Percentiles rank a stretch among this genome's conserved stretches.
phyloP scores from a whole-genome alignment of 2,797 vertebrate species.

The Gephyroberyx darwinii region DNA sequence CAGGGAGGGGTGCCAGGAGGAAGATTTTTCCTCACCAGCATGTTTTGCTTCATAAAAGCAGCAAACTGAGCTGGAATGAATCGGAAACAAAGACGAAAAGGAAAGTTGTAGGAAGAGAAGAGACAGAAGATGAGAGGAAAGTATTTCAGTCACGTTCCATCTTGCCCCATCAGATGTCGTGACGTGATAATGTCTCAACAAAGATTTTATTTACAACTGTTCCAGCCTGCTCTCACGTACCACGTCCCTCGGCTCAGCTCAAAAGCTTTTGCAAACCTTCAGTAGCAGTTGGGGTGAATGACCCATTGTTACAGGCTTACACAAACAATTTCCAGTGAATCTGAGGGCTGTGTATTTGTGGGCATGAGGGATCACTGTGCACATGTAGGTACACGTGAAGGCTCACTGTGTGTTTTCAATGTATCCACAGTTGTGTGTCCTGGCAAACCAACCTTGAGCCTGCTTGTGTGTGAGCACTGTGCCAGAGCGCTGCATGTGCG shows the following conservation, averaged over 20 bases:
- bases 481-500: constrained; percentile 90
- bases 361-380: constrained; percentile 1
- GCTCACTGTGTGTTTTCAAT: constrained; percentile 4
- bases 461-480: constrained; percentile 90
- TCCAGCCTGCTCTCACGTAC: constrained; percentile 13
- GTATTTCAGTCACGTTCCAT: constrained; percentile 73
- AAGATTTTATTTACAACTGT: constrained; percentile 18
- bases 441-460: constrained; percentile 87
- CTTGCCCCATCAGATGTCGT: constrained; percentile 59
- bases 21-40: constrained; percentile 99
- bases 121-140: constrained; percentile 75
- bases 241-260: constrained; percentile 6
- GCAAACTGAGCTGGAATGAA: constrained; percentile 98
- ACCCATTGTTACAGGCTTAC: constrained; percentile 37
- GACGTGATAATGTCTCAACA: constrained; percentile 40
- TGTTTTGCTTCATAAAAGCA: constrained; percentile 99
- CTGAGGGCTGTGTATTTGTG: constrained; percentile 25
- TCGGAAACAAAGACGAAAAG: constrained; percentile 75
- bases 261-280: constrained; percentile 19
- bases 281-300: constrained; percentile 40
- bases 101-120: constrained; percentile 73
- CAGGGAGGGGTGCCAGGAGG: constrained; percentile 95
- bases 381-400: neutral
- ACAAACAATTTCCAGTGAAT: constrained; percentile 34
- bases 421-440: neutral